A percentile compares a stretch with the other conserved stretches of the same genome.
phyloP scores from a whole-genome alignment of 2,797 vertebrate species.

The Pantherophis vulpinus region DNA sequence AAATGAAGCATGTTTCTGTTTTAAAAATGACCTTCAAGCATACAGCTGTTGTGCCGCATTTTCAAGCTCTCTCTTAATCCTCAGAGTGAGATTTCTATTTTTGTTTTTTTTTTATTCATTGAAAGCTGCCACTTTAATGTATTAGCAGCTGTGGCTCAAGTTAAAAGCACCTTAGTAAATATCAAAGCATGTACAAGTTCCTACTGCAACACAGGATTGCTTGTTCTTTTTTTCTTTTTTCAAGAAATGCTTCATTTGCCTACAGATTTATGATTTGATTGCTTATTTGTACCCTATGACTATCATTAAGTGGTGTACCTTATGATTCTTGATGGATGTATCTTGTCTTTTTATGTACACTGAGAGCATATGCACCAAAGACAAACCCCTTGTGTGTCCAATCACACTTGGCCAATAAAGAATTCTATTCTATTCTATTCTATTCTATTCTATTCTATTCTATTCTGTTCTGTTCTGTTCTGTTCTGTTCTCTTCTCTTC shows the following conservation, averaged over 20 bases:
- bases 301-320: too few species aligned
- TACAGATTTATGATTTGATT: not conserved
- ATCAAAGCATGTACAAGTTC: not conserved
- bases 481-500: not conserved
- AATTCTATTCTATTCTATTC: too few species aligned
- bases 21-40: not conserved
- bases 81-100: not conserved
- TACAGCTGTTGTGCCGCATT: slow-evolving; percentile 4
- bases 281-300: too few species aligned
- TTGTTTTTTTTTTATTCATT: not conserved
- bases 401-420: too few species aligned
- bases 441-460: too few species aligned
- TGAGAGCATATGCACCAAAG: too few species aligned
- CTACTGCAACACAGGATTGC: not conserved
- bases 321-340: too few species aligned
- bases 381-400: too few species aligned
- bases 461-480: too few species aligned
- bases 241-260: not conserved
- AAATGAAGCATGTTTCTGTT: not conserved
- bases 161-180: not conserved
- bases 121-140: slow-evolving; percentile 15
- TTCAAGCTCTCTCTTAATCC: slow-evolving; percentile 1
- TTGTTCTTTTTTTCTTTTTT: not conserved
- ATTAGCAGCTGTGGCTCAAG: slow-evolving; percentile 7
- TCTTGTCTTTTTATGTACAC: too few species aligned